Percentiles rank a stretch among this genome's conserved stretches.
Evolutionary conservation across 2,888 invertebrate genomes (phyloP).

Genomic region (Ypsolopha sequella): DNA sequence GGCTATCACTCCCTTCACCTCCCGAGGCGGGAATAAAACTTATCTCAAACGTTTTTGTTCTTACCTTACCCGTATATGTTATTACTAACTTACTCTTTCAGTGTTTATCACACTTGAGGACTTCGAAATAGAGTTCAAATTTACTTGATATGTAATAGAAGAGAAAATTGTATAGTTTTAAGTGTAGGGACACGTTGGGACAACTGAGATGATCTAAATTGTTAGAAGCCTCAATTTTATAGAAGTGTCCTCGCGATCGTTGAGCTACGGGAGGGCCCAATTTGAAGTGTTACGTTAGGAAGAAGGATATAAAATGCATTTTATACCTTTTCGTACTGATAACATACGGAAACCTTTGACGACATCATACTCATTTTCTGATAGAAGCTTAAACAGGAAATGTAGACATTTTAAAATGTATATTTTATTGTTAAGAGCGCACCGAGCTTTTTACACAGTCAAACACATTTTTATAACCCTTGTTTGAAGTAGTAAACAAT

Average conservation of each 20-base stretch:
- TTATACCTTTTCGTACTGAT: background rate
- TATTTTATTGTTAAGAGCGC: too few relatives aligned
- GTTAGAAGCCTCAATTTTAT: conserved; percentile 42
- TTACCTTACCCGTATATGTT: conserved; percentile 21
- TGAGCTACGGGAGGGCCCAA: background rate
- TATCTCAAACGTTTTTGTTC: conserved; percentile 33
- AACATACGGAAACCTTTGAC: too few relatives aligned
- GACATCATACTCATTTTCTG: too few relatives aligned
- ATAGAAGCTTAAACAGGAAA: too few relatives aligned
- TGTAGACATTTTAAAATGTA: too few relatives aligned
- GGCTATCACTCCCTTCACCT: background rate
- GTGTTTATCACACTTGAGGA: conserved; percentile 1
- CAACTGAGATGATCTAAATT: conserved; percentile 56
- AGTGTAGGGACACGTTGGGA: conserved; percentile 26
- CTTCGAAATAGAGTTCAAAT: conserved; percentile 11
- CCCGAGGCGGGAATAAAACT: conserved; percentile 38
- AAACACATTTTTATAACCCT: too few relatives aligned
- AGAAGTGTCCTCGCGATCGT: conserved; percentile 19
- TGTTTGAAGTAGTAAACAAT: too few relatives aligned
- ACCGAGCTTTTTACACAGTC: too few relatives aligned
- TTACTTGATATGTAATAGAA: conserved; percentile 4
- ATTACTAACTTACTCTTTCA: conserved; percentile 1
- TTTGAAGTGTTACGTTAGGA: background rate
- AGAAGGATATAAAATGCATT: background rate
- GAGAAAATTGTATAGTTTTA: conserved; percentile 15